These are phyloP conservation scores for Nannobrachium achirus DNA, from an alignment of 2,113 vertebrate species.

Conservation along the genomic window DNA sequence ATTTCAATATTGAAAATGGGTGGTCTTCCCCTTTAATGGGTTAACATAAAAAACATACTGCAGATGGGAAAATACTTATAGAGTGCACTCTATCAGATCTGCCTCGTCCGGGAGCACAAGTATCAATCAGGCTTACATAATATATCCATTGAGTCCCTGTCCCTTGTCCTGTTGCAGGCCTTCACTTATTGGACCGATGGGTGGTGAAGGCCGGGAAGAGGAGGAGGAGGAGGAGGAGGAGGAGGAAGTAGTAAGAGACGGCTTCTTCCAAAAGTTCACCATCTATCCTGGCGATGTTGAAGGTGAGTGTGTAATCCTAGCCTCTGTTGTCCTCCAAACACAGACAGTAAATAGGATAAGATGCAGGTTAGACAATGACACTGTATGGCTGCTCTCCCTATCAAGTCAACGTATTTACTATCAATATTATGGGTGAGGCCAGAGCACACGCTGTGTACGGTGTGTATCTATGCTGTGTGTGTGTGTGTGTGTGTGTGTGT, in stretches of 20 bases:
- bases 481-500: slow-evolving; percentile 26
- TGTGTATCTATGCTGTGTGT: slow-evolving; percentile 20
- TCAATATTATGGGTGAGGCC: slow-evolving; percentile 80
- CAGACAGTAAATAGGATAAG: slow-evolving; percentile 70
- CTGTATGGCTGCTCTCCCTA: slow-evolving; percentile 62
- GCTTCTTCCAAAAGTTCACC: slow-evolving; percentile 12
- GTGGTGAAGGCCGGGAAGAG: background rate
- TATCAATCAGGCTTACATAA: too few species aligned
- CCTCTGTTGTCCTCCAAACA: slow-evolving; percentile 76
- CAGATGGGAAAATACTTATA: too few species aligned
- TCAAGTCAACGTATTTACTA: slow-evolving; percentile 73
- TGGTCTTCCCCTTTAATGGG: too few species aligned
- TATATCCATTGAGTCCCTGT: background rate
- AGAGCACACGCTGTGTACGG: slow-evolving; percentile 39
- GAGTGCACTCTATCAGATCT: too few species aligned
- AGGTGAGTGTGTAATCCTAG: slow-evolving; percentile 72
- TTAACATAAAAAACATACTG: too few species aligned
- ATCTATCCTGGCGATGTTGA: slow-evolving; percentile 45
- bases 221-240: background rate
- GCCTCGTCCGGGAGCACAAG: too few species aligned
- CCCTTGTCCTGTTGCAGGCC: background rate
- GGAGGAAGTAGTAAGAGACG: slow-evolving; percentile 1
- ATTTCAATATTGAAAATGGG: too few species aligned
- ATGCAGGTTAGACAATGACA: slow-evolving; percentile 67
- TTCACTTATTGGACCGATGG: background rate